Base-by-base conservation (phyloP, 2,113 vertebrate genomes). In the Proteles cristata region DNA sequence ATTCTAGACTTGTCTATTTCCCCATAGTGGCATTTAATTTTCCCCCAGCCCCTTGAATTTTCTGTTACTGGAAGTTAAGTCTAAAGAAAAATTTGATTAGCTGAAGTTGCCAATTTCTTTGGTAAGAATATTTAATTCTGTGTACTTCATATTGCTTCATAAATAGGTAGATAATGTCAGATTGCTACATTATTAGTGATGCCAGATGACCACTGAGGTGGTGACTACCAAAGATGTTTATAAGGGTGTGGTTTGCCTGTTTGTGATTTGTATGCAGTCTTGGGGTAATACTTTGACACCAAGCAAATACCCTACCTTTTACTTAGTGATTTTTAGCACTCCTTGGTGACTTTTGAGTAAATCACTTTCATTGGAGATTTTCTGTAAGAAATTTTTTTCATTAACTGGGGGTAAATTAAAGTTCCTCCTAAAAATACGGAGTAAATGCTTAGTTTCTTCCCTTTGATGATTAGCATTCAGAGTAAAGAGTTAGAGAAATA, bases 331-430 rank as follows among this genome's bases (percentile, higher is more conserved):
- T 93, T 93, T 96, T 79, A 94, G 76, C 31, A 92, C 73, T 21
- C n/a, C 10, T 80, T 45, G 43, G 45, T 74, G 45, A 74, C 1
- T 73, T 6, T 80, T 93, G 53, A 58, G 93, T 88, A 15, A 65
- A 31, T 95, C 71, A 93, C 26, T 93, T 96, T 98, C 85, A 81
- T 61, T 97, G 74, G 87, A 85, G 61, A 16, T 73, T 89, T 48
- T 90, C 63, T 89, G 6, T 94, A 73, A 80, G 81, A 33, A 87
- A 83, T 79, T 96, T 98, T 31, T 26, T 90, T 94, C 5, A 66
- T 93, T 86, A 39, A 19, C 7, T 81, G 43, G 25, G 14, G 2
- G 48, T 79, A 15, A 88, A 55, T 35, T 87, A 53, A 94, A 93
- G 58, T 96, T 93, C n/a, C 35, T 83, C 45, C 17, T 95, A 39